Evolutionary conservation across 2,113 vertebrate species (phyloP), one percentile per base, ranked within the genome.

Genomic region (Eira barbara): DNA sequence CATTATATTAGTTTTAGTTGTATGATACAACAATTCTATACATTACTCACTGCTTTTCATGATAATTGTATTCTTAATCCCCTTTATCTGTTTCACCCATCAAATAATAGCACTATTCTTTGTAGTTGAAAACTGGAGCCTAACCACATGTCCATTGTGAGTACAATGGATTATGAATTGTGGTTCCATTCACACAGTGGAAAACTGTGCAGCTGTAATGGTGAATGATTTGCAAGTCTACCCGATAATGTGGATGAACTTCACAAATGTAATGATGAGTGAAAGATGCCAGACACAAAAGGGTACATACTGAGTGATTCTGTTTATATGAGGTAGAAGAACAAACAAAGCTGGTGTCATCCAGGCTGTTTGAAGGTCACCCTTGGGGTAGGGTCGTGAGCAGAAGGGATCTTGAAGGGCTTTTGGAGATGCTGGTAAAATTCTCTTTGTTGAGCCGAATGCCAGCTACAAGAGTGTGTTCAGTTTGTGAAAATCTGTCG

Each of bases 341-440:
- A 34, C 52, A 47, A 34, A 59, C 74, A n/a, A 1, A 87, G 42
- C 36, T 10, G 7, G 52, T 47, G 27, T 29, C 74, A 18, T 13
- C 61, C 2, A 15, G 45, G 71, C 21, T 31, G 6, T 36, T 3
- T 39, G 61, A 34, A 82, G 74, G 36, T 27, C 65, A 10, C 45
- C 11, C 3, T 17, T 3, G 18, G 0, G 9, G 34, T 59, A 29
- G 18, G 36, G 12, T 0, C 4, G 45, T 1, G 31, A 21, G 82
- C 9, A 18, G 85, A 2, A 34, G 47, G 45, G 29, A 61, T 6
- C 12, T 6, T 2, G 81, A 52, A 11, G n/a, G 36, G 49, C 6
- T 45, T 61, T 52, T 21, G 59, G 59, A 89, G 78, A 18, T 42
- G 17, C 79, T 55, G 63, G 27, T 36, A 15, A 76, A 80, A 65